Conservation (phyloP, 2,113 vertebrate species). For the Rhea pennata region DNA sequence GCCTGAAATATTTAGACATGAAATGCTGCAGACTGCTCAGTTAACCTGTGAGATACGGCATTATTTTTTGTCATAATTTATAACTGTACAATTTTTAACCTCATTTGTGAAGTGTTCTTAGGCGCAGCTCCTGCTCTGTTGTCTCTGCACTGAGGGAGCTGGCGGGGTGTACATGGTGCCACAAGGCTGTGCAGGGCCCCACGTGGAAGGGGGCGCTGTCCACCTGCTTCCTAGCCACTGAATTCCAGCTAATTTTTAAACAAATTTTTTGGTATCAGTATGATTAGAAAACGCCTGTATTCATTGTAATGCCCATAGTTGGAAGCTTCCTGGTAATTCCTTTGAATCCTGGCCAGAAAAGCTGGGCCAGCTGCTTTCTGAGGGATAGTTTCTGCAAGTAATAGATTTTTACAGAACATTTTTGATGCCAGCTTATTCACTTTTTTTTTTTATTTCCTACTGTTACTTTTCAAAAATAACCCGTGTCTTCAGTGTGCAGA, state of each 20-base stretch:
- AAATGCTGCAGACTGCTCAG: background rate
- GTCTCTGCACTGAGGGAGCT: background rate
- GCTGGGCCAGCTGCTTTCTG: background rate
- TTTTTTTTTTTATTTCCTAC: background rate
- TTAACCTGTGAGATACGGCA: background rate
- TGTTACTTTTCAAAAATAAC: conserved; percentile 22
- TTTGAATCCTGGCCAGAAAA: background rate
- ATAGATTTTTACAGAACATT: background rate
- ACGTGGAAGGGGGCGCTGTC: background rate
- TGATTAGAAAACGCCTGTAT: background rate
- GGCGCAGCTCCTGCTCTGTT: background rate
- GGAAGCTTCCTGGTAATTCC: background rate
- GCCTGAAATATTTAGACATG: background rate
- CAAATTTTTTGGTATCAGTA: background rate
- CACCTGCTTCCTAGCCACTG: background rate
- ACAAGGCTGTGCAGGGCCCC: background rate
- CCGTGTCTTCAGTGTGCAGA: background rate
- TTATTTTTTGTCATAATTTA: background rate
- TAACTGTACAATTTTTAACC: background rate
- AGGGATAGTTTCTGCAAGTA: background rate
- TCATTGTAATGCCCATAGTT: background rate
- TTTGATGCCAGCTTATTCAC: background rate
- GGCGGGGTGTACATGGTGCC: rapidly evolving
- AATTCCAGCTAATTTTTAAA: background rate
- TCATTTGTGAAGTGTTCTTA: background rate